These are phyloP conservation scores for Argopecten irradians DNA, from an alignment of 1,140 invertebrate species.

Conservation along the genomic window DNA sequence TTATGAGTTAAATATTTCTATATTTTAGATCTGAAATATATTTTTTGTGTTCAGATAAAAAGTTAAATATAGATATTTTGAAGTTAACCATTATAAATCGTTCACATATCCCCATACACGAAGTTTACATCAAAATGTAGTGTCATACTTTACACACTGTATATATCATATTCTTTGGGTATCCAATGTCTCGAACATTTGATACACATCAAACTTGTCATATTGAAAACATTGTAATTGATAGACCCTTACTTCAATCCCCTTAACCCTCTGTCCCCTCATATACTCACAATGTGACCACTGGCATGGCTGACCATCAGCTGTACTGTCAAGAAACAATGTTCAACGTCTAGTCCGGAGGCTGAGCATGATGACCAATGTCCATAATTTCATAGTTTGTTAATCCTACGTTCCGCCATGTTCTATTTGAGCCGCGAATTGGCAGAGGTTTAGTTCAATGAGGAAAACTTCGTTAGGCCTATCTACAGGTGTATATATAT, in stretches of 20 bases:
- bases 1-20: no score
- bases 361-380: not conserved
- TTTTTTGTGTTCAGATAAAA: no score
- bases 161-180: not conserved
- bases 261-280: not conserved
- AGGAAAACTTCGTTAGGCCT: not conserved
- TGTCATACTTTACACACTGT: not conserved
- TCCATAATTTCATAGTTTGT: not conserved
- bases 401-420: constrained; percentile 9
- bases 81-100: no score
- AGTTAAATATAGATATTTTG: no score
- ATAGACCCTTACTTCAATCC: not conserved
- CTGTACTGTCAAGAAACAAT: not conserved
- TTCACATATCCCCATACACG: no score
- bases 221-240: not conserved
- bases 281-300: not conserved
- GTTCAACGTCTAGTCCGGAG: not conserved
- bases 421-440: not conserved
- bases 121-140: not conserved
- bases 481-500: not conserved
- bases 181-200: not conserved
- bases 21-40: no score
- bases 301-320: not conserved
- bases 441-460: not conserved
- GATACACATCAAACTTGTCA: constrained; percentile 16